A percentile compares a stretch with the other conserved stretches of the same genome.
Evolutionary conservation across 2,797 vertebrate genomes (phyloP).

Genomic region (Rhynchonycteris naso): DNA sequence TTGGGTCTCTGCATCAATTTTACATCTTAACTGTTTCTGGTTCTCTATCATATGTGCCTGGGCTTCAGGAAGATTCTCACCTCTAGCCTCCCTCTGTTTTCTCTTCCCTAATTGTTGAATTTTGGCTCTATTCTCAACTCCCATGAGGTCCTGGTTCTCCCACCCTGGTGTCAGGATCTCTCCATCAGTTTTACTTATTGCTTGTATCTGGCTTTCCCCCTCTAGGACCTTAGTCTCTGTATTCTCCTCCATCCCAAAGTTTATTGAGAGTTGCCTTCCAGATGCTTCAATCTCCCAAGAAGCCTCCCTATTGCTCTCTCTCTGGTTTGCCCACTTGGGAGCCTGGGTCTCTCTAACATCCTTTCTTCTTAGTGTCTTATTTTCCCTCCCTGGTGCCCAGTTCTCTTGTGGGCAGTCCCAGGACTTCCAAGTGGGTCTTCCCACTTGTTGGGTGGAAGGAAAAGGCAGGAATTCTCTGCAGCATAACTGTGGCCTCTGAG

Average conservation of each 20-base stretch:
- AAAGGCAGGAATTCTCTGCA: background rate
- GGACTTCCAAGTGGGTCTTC: background rate
- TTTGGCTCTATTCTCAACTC: background rate
- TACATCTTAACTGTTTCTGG: conserved; percentile 13
- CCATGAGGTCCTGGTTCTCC: background rate
- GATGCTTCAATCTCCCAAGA: background rate
- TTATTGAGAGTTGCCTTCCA: background rate
- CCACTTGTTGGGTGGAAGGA: background rate
- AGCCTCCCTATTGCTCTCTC: background rate
- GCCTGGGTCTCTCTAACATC: background rate
- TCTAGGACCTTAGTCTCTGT: background rate
- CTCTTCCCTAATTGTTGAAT: background rate
- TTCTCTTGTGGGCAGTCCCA: background rate
- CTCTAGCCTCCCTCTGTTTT: background rate
- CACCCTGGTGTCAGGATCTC: background rate
- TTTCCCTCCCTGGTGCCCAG: background rate
- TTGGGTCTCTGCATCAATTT: conserved; percentile 46
- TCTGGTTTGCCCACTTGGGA: background rate
- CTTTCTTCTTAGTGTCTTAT: background rate
- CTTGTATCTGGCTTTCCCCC: background rate
- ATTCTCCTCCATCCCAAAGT: background rate
- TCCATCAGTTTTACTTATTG: background rate
- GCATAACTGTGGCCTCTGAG: background rate
- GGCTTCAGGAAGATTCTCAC: background rate
- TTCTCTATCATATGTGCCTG: background rate